Base-by-base conservation (phyloP, 2,113 vertebrate genomes). In the Cavia aperea region DNA sequence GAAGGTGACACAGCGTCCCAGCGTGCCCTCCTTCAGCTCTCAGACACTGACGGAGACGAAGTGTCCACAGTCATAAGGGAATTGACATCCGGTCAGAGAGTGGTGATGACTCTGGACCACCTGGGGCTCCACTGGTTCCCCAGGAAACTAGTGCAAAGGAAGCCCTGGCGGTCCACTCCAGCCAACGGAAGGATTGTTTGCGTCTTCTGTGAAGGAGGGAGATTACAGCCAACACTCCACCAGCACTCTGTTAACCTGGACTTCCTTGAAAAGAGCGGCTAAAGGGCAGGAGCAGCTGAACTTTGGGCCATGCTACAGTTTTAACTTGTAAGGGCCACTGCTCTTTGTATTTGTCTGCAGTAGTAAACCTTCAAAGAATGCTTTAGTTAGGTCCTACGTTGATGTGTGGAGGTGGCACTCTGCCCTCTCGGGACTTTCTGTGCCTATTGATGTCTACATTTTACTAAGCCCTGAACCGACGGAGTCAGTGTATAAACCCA, bases 181-280 rank as follows among this genome's bases (percentile, higher is more conserved):
- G 70, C 21, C 95, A 96, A 89, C 97, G 92, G 91, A 97, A 68
- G 97, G 98, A 95, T 99, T 99, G 97, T 98, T 33, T 99, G 99
- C 95, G 99, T 99, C 94, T 99, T 99, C 95, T 99, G 99, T 73
- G 99, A 93, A 98, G 95, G 98, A 66, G 15, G 15, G 15, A 11
- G 62, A 33, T 66, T 66, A 66, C 65, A 66, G 31, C 12, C 33
- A 66, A 99, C 99, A 99, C 97, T 99, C 75, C 98, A 99, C 96
- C 98, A 99, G 58, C 99, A 99, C 95, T 98, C 99, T 36, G 99
- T 99, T 88, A 99, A 99, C 10, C 98, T 99, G 4, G 99, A 99
- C 96, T 99, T 98, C 94, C 97, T 99, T 94, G 98, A 99, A 94
- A 97, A 97, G 97, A 95, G 98, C 98, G 75, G 97, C 98, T 87